Percentiles rank a stretch among this genome's conserved stretches.
Evolutionary conservation across 2,888 invertebrate genomes (phyloP).

Genomic region (Hydrotaea cyrtoneurina): DNA sequence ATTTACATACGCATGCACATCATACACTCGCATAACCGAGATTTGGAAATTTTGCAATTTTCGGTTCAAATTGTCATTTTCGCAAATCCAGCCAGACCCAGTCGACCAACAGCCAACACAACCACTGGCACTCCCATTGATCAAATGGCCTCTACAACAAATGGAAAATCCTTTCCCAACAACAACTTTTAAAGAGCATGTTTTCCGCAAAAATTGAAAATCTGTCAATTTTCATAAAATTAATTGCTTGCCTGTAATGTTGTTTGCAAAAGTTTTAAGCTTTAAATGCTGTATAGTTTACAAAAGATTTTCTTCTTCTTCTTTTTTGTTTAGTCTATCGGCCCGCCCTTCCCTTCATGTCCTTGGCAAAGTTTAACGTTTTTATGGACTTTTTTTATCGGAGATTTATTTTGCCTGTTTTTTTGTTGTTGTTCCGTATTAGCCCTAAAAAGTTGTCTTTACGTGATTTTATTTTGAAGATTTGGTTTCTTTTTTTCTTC

Average conservation of each 20-base stretch:
- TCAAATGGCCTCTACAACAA: not conserved
- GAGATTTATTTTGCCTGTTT: not conserved
- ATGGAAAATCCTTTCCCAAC: not conserved
- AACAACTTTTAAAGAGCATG: constrained; percentile 14
- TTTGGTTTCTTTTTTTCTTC: not conserved
- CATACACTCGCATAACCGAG: not conserved
- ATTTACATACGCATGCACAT: constrained; percentile 21
- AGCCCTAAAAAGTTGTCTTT: not conserved
- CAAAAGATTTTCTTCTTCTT: not conserved
- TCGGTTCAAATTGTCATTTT: constrained; percentile 29
- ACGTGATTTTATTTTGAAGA: not conserved
- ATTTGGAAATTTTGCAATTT: constrained; percentile 33
- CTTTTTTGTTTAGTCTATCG: not conserved
- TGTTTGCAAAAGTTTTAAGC: not conserved
- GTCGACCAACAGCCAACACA: too few species aligned
- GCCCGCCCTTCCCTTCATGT: not conserved
- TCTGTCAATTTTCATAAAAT: constrained; percentile 26
- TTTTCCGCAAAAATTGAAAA: constrained; percentile 13
- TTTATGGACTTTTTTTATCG: not conserved
- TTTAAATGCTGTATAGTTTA: constrained; percentile 17
- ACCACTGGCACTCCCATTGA: not conserved
- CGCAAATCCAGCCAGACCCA: not conserved
- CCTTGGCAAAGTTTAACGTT: constrained; percentile 13
- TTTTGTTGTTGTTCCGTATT: not conserved
- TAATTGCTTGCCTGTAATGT: constrained; percentile 18